Percentiles rank a stretch among this genome's conserved stretches.
phyloP scores from a whole-genome alignment of 1,140 invertebrate species.

The Drosophila sp. region DNA sequence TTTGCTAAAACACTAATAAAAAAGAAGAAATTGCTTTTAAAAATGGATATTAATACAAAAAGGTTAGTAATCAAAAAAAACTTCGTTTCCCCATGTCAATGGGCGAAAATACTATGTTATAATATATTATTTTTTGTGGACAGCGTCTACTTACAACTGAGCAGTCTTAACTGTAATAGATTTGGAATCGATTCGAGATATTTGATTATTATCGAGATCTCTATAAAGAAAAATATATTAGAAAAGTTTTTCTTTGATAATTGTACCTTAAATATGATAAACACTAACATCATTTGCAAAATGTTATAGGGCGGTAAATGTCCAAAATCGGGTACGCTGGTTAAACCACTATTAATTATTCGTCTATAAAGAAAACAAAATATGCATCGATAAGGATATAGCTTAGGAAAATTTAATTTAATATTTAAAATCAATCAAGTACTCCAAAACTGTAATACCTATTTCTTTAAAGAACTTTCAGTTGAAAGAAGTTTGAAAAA shows the following conservation, averaged over 20 bases:
- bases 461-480: too few species aligned
- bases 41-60: background rate
- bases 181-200: conserved; percentile 85
- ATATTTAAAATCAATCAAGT: too few species aligned
- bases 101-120: background rate
- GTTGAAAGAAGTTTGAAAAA: too few species aligned
- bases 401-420: too few species aligned
- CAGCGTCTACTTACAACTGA: conserved; percentile 87
- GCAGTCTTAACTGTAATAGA: conserved; percentile 86
- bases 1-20: conserved; percentile 86
- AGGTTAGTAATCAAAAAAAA: background rate
- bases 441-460: too few species aligned
- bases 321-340: conserved; percentile 85
- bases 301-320: conserved; percentile 85
- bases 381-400: too few species aligned
- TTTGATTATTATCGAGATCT: conserved; percentile 87
- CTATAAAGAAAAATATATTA: conserved; percentile 65
- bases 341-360: conserved; percentile 86
- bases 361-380: conserved; percentile 78
- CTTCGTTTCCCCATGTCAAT: background rate
- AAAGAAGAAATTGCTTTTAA: background rate
- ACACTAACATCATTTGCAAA: conserved; percentile 87
- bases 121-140: too few species aligned
- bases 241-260: background rate
- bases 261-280: background rate